phyloP scores from a whole-genome alignment of 2,113 vertebrate species.

The Stigmatopora argus region DNA sequence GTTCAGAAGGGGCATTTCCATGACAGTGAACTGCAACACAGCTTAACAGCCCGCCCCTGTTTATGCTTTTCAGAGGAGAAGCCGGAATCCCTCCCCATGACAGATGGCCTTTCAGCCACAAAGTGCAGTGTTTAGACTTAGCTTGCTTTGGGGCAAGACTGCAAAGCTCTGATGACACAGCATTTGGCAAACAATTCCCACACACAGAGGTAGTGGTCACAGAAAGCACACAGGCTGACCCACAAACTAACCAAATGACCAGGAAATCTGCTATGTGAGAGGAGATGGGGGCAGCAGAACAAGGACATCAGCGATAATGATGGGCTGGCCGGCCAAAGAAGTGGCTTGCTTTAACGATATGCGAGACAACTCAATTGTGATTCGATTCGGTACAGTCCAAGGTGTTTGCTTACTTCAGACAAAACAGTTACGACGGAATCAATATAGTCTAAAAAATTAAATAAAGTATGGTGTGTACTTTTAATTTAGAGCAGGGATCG shows the following conservation, averaged over 20 bases:
- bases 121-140: slow-evolving; percentile 72
- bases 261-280: slow-evolving; percentile 30
- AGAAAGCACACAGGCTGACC: slow-evolving; percentile 53
- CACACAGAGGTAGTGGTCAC: slow-evolving; percentile 55
- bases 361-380: slow-evolving; percentile 57
- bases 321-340: slow-evolving; percentile 45
- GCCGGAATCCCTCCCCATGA: slow-evolving; percentile 67
- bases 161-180: slow-evolving; percentile 70
- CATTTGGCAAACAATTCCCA: slow-evolving; percentile 68
- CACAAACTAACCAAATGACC: slow-evolving; percentile 49
- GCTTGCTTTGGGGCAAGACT: slow-evolving; percentile 66
- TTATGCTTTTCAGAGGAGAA: slow-evolving; percentile 72
- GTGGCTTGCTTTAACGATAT: slow-evolving; percentile 49
- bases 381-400: slow-evolving; percentile 30
- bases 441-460: slow-evolving; percentile 43
- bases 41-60: slow-evolving; percentile 70
- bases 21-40: slow-evolving; percentile 66
- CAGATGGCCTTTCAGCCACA: slow-evolving; percentile 75
- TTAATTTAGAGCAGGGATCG: too few species aligned
- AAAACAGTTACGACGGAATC: slow-evolving; percentile 46
- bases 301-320: slow-evolving; percentile 55
- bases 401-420: slow-evolving; percentile 42
- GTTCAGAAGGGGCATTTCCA: slow-evolving; percentile 73
- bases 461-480: slow-evolving; percentile 27
- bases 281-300: slow-evolving; percentile 22